These are phyloP conservation scores for Sphecodes monilicornis DNA, from an alignment of 2,888 invertebrate genomes.

Conservation along the genomic window DNA sequence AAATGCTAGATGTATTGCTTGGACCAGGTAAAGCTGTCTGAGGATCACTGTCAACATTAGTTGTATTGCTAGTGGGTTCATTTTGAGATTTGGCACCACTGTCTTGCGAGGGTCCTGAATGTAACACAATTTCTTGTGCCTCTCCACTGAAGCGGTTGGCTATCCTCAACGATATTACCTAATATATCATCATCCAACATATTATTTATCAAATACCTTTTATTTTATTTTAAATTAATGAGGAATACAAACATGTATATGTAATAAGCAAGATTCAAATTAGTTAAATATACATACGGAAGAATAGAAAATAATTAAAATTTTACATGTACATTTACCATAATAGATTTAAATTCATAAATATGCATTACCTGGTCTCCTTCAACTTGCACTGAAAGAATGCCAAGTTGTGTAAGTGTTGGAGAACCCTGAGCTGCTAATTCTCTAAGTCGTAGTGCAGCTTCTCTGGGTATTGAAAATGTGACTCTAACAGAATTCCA, in stretches of 20 bases:
- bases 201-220: not conserved
- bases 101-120: slow-evolving; percentile 85
- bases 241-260: not conserved
- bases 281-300: not conserved
- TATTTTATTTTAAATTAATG: not conserved
- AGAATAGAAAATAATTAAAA: not conserved
- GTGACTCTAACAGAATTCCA: slow-evolving; percentile 99
- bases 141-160: slow-evolving; percentile 89
- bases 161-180: slow-evolving; percentile 88
- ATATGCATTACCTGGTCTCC: slow-evolving; percentile 90
- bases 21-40: slow-evolving; percentile 81
- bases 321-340: not conserved
- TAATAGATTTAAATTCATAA: slow-evolving; percentile 12
- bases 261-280: not conserved
- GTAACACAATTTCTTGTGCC: slow-evolving; percentile 89
- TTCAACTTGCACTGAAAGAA: slow-evolving; percentile 97
- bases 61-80: slow-evolving; percentile 75
- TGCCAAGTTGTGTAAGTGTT: slow-evolving; percentile 95
- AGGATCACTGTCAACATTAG: slow-evolving; percentile 76
- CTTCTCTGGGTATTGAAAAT: slow-evolving; percentile 98
- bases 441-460: slow-evolving; percentile 95
- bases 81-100: slow-evolving; percentile 79
- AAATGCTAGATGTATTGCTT: slow-evolving; percentile 80
- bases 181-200: slow-evolving; percentile 29
- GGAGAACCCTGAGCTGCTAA: slow-evolving; percentile 96